These are phyloP conservation scores for Scaptodrosophila latifasciaeformis DNA, from an alignment of 2,888 invertebrate species.

Conservation along the genomic window DNA sequence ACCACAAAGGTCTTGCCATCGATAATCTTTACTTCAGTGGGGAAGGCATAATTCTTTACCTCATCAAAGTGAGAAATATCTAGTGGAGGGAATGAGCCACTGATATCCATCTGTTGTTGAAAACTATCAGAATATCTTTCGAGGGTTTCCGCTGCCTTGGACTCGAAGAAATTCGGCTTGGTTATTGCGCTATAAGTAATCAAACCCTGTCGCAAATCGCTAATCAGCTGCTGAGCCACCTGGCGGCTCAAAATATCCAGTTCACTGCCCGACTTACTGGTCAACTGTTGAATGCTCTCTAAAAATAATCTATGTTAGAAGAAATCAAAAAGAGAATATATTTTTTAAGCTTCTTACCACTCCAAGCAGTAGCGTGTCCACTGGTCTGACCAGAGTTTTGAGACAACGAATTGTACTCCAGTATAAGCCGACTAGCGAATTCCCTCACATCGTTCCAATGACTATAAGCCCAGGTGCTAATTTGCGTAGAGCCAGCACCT, in stretches of 20 bases:
- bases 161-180: conserved; percentile 72
- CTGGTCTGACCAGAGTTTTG: conserved; percentile 44
- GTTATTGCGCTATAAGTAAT: conserved; percentile 59
- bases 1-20: conserved; percentile 72
- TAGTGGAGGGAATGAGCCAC: conserved; percentile 42
- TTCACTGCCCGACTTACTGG: conserved; percentile 34
- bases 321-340: neutral
- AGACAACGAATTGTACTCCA: conserved; percentile 67
- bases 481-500: conserved; percentile 25
- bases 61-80: conserved; percentile 68
- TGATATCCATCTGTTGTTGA: conserved; percentile 56
- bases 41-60: conserved; percentile 69
- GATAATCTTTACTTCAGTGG: conserved; percentile 71
- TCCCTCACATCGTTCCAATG: conserved; percentile 67
- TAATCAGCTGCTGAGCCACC: conserved; percentile 62
- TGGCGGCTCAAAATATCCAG: conserved; percentile 54
- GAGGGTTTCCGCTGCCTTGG: conserved; percentile 63
- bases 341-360: conserved; percentile 49
- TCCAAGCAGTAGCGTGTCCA: conserved; percentile 46
- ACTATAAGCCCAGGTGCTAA: conserved; percentile 64
- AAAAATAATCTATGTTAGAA: neutral
- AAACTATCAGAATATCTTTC: conserved; percentile 43
- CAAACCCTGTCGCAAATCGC: conserved; percentile 68
- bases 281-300: neutral
- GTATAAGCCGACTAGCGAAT: conserved; percentile 66